These are phyloP conservation scores for Elymnias hypermnestra DNA, from an alignment of 1,140 invertebrate genomes.

Conservation along the genomic window DNA sequence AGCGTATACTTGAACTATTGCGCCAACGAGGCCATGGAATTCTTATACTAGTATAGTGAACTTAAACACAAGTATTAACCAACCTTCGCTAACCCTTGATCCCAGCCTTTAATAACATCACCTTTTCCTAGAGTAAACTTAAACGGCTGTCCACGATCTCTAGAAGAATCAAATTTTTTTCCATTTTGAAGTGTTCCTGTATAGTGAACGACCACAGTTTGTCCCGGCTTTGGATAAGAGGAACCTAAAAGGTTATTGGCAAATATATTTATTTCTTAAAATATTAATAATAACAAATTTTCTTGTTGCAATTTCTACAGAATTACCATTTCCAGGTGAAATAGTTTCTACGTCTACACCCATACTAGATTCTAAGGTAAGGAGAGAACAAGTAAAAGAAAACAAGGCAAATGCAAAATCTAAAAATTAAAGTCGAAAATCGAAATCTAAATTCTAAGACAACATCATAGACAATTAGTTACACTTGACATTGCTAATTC, in stretches of 20 bases:
- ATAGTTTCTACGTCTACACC: slow-evolving; percentile 86
- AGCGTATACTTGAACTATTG: too few relatives aligned
- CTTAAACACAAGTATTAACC: too few relatives aligned
- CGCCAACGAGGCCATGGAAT: too few relatives aligned
- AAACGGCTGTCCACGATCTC: slow-evolving; percentile 93
- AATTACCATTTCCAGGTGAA: slow-evolving; percentile 83
- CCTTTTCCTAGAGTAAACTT: slow-evolving; percentile 95
- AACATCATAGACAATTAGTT: too few relatives aligned
- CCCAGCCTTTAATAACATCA: slow-evolving; percentile 97
- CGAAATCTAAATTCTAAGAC: not conserved
- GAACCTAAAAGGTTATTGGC: slow-evolving; percentile 78
- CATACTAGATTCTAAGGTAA: slow-evolving; percentile 70
- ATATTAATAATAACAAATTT: too few relatives aligned
- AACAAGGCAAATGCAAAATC: slow-evolving; percentile 4
- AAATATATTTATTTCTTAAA: too few relatives aligned
- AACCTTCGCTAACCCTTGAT: slow-evolving; percentile 93
- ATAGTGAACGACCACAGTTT: slow-evolving; percentile 96
- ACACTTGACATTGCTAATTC: too few relatives aligned
- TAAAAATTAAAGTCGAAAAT: too few relatives aligned
- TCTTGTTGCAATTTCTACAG: too few relatives aligned
- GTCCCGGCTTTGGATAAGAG: slow-evolving; percentile 93
- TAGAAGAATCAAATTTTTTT: slow-evolving; percentile 94
- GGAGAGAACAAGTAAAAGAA: not conserved
- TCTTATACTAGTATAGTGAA: too few relatives aligned
- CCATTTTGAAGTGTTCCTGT: slow-evolving; percentile 92